Evolutionary conservation across 2,888 invertebrate genomes (phyloP).

Genomic region (Sisyra terminalis): DNA sequence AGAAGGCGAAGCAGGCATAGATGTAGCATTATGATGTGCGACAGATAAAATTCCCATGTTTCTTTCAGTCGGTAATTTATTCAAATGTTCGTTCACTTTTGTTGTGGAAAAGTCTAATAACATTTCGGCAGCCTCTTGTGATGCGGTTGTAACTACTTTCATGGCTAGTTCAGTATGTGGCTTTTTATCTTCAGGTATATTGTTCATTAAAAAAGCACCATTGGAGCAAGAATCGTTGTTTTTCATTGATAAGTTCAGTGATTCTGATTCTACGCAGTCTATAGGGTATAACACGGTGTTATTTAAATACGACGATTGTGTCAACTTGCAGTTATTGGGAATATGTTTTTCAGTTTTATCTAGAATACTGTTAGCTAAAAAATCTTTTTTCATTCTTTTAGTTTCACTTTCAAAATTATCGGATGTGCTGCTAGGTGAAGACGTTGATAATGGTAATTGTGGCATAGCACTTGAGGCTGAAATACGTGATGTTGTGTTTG

Average conservation of each 20-base stretch:
- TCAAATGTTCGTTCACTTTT: constrained; percentile 32
- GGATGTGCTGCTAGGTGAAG: background rate
- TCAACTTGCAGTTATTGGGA: constrained; percentile 15
- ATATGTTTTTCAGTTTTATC: constrained; percentile 17
- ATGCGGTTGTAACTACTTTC: constrained; percentile 29
- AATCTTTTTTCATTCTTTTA: constrained; percentile 7
- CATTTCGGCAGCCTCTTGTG: constrained; percentile 46
- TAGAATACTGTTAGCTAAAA: constrained; percentile 15
- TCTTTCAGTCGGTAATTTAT: constrained; percentile 29
- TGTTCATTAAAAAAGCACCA: too few species aligned
- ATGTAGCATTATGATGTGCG: constrained; percentile 17
- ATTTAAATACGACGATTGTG: constrained; percentile 16
- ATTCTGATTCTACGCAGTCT: constrained; percentile 10
- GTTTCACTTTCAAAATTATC: background rate
- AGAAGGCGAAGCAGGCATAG: constrained; percentile 43
- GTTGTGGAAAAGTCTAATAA: constrained; percentile 44
- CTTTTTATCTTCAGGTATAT: too few species aligned
- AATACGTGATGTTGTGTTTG: background rate
- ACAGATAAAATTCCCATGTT: constrained; percentile 19
- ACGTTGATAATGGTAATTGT: background rate
- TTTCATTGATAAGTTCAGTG: constrained; percentile 2
- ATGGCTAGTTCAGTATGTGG: constrained; percentile 15
- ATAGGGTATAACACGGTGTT: constrained; percentile 18
- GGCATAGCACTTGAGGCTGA: background rate
- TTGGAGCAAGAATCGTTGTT: too few species aligned